Conservation (phyloP, 2,888 invertebrate genomes). For the Seira ritae region DNA sequence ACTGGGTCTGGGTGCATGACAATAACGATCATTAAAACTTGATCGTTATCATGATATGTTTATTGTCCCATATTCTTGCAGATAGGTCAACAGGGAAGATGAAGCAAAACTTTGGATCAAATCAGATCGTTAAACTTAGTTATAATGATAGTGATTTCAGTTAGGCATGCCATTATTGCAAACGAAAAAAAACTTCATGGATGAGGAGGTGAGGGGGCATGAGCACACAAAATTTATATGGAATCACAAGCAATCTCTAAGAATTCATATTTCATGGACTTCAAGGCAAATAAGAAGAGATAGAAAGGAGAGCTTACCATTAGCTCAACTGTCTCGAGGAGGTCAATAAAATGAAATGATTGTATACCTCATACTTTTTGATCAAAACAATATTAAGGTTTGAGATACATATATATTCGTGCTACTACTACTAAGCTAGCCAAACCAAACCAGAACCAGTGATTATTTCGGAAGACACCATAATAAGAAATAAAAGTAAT, state of each 20-base stretch:
- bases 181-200: background rate
- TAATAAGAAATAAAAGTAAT: conserved; percentile 5
- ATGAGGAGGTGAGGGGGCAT: background rate
- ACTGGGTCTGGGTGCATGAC: no score
- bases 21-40: no score
- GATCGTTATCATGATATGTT: no score
- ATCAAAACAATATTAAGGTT: background rate
- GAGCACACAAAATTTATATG: background rate
- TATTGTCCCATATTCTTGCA: no score
- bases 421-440: background rate
- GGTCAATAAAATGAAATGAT: conserved; percentile 5
- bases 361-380: background rate
- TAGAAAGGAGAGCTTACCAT: conserved; percentile 1
- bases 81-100: no score
- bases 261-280: conserved; percentile 3
- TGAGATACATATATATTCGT: background rate
- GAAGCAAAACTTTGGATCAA: no score
- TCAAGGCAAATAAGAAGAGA: conserved; percentile 33
- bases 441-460: background rate
- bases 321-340: conserved; percentile 14
- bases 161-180: background rate
- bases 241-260: no score
- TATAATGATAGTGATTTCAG: no score
- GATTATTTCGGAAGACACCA: background rate
- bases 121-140: no score